Percentiles rank a stretch among this genome's conserved stretches.
Evolutionary conservation across 2,888 invertebrate species (phyloP).

Genomic region (Eupithecia pulchellata): DNA sequence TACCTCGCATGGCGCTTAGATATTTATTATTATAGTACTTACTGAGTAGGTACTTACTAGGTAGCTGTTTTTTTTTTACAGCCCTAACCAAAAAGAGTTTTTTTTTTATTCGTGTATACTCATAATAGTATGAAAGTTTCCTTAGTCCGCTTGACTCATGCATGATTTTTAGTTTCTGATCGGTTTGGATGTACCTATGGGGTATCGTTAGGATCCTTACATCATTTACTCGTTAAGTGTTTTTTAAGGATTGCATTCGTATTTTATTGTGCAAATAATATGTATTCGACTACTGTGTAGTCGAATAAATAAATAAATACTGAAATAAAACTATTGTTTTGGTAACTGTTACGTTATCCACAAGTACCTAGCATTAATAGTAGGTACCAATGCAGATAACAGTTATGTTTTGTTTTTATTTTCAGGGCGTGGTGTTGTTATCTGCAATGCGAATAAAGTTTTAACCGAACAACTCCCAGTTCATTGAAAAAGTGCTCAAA

Average conservation of each 20-base stretch:
- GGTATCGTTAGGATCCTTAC: no score
- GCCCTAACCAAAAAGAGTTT: background rate
- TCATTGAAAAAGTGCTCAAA: background rate
- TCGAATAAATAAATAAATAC: no score
- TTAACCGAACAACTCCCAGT: background rate
- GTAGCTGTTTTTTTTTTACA: background rate
- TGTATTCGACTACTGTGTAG: no score
- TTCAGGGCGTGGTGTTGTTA: background rate
- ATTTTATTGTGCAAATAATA: background rate
- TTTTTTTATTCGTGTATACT: background rate
- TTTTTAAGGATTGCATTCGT: background rate
- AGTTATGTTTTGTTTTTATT: background rate
- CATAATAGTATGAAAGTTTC: no score
- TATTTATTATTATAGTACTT: no score
- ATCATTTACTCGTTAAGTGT: no score
- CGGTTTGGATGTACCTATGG: no score
- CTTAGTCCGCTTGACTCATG: no score
- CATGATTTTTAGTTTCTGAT: no score
- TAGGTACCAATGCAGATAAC: background rate
- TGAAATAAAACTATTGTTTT: no score
- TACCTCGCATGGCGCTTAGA: no score
- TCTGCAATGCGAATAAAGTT: constrained; percentile 11
- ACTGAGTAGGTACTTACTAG: no score
- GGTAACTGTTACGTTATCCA: background rate
- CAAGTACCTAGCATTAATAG: background rate